Conservation (phyloP, 2,888 invertebrate genomes). For the Deilephila porcellus region DNA sequence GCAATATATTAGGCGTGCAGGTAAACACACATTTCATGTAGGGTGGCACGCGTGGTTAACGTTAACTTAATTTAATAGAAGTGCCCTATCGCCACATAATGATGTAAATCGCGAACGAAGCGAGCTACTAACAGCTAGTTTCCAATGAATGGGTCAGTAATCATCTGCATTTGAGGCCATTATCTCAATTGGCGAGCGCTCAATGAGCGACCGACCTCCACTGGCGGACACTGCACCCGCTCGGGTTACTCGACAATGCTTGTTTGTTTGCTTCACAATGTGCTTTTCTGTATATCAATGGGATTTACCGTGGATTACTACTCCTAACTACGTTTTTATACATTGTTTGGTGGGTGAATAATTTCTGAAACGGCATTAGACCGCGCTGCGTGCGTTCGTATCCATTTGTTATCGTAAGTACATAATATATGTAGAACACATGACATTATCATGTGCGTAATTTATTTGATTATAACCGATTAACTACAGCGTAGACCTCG, state of each 20-base stretch:
- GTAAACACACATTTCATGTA: slow-evolving; percentile 57
- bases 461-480: slow-evolving; percentile 48
- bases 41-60: slow-evolving; percentile 57
- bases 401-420: slow-evolving; percentile 24
- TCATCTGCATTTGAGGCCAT: slow-evolving; percentile 82
- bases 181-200: slow-evolving; percentile 82
- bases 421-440: slow-evolving; percentile 50
- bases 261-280: slow-evolving; percentile 74
- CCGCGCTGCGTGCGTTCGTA: neutral
- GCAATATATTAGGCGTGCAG: slow-evolving; percentile 47
- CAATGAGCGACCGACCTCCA: slow-evolving; percentile 75
- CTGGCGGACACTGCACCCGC: slow-evolving; percentile 79
- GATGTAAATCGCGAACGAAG: slow-evolving; percentile 66
- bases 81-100: slow-evolving; percentile 55
- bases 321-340: slow-evolving; percentile 2
- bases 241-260: slow-evolving; percentile 59
- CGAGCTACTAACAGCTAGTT: slow-evolving; percentile 68
- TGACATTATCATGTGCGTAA: slow-evolving; percentile 45
- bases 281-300: slow-evolving; percentile 59
- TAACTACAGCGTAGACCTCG: slow-evolving; percentile 33
- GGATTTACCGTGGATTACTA: slow-evolving; percentile 11
- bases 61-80: slow-evolving; percentile 68
- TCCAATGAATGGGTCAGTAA: slow-evolving; percentile 81
- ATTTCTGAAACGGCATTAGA: slow-evolving; percentile 8
- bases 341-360: slow-evolving; percentile 5